Base-by-base conservation (phyloP, 2,888 invertebrate species). In the Sthenelais limicola region DNA sequence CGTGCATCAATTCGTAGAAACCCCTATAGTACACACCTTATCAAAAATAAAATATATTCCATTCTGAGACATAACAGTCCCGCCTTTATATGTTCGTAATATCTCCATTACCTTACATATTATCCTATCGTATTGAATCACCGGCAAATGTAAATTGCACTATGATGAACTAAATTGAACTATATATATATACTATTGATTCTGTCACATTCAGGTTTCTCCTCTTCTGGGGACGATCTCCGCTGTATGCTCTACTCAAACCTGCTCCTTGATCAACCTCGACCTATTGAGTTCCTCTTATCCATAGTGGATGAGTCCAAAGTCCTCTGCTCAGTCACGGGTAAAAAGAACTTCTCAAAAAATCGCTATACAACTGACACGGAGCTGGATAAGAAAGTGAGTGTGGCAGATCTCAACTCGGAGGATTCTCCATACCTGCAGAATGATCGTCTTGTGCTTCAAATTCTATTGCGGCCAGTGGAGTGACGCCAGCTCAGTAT, bases 331-430 rank as follows among this genome's bases (percentile, higher is more conserved):
- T 51, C 54, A 5, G 70, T 70, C 12, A 70, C 70, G 43, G 88
- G 88, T 3, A 85, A 84, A 79, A 88, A 88, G 74, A 85, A 85
- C 71, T 88, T 88, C 81, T 87, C 87, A 9, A 88, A 88, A 77
- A 86, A 88, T 38, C 82, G 88, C 26, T 88, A 88, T 79, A 84
- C 83, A 30, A 83, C 83, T 3, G 88, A 88, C 74, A 82, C 88
- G 54, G 88, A 88, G 78, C 82, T 88, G 79, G 88, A 88, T 71
- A 87, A 87, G 78, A 84, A 86, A 74, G 81, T 89, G 5, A 81
- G 84, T 30, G 80, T 84, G 38, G 79, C 78, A 30, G 84, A 84
- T 54, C 78, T 85, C 4, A 76, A 76, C 68, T 79, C 80, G 69
- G 77, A 80, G 15, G 79, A 82, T 70, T 83, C 83, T 7, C 84